phyloP scores from a whole-genome alignment of 1,140 invertebrate genomes.

The Spodoptera litura region DNA sequence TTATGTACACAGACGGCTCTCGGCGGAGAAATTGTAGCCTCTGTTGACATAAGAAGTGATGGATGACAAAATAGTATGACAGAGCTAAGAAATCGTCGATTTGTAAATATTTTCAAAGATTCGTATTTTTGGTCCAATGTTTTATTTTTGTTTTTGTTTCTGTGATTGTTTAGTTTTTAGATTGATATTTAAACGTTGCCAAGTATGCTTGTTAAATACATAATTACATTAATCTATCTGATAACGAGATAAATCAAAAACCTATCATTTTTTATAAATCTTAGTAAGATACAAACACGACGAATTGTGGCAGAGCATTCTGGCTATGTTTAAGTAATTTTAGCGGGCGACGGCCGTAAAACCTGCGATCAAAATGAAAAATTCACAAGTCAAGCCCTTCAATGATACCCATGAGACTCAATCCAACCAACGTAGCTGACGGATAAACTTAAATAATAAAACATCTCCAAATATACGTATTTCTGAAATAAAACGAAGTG shows the following conservation, averaged over 20 bases:
- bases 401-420: slow-evolving; percentile 19
- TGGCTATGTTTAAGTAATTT: slow-evolving; percentile 25
- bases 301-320: not conserved
- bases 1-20: not conserved
- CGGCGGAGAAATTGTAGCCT: not conserved
- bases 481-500: slow-evolving; percentile 16
- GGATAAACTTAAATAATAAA: slow-evolving; percentile 30
- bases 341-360: not conserved
- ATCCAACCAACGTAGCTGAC: slow-evolving; percentile 7
- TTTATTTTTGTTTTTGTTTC: no score
- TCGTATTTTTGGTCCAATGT: not conserved
- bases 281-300: not conserved
- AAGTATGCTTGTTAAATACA: no score
- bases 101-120: slow-evolving; percentile 1
- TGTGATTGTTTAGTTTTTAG: no score
- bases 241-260: no score
- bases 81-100: slow-evolving; percentile 24
- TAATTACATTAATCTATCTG: no score
- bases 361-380: slow-evolving; percentile 20
- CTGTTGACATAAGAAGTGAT: slow-evolving; percentile 11
- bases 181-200: no score
- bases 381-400: slow-evolving; percentile 33
- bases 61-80: slow-evolving; percentile 3
- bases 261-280: no score
- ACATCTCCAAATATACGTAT: slow-evolving; percentile 1